Evolutionary conservation across 2,797 vertebrate species (phyloP).

Genomic region (Vespertilio murinus): DNA sequence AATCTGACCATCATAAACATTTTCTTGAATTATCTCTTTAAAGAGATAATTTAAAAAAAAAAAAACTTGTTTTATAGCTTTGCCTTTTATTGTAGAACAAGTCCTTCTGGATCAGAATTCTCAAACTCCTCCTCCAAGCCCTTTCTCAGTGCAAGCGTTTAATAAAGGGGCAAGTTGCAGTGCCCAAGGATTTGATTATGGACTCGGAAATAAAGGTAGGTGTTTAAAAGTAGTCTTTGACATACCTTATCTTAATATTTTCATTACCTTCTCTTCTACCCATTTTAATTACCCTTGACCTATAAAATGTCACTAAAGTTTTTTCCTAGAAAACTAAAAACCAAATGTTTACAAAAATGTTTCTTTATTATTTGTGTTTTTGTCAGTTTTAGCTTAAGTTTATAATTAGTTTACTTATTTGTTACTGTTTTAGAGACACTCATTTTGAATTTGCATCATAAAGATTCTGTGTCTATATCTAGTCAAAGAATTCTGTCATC

Average conservation of each 20-base stretch:
- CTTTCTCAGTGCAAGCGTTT: slow-evolving; percentile 97
- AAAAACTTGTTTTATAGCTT: slow-evolving; percentile 73
- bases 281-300: slow-evolving; percentile 9
- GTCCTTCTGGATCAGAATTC: slow-evolving; percentile 92
- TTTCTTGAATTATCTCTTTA: slow-evolving; percentile 49
- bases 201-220: slow-evolving; percentile 98
- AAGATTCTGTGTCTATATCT: background rate
- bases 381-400: background rate
- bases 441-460: background rate
- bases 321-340: slow-evolving; percentile 16
- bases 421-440: slow-evolving; percentile 16
- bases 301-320: slow-evolving; percentile 30
- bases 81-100: slow-evolving; percentile 90
- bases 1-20: slow-evolving; percentile 43
- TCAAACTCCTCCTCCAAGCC: slow-evolving; percentile 97
- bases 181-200: slow-evolving; percentile 97
- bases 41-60: too few relatives aligned
- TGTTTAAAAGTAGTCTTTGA: background rate
- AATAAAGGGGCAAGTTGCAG: slow-evolving; percentile 91
- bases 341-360: background rate
- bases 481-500: slow-evolving; percentile 19
- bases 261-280: background rate
- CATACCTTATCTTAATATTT: background rate
- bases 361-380: background rate
- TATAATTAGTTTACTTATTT: slow-evolving; percentile 19